These are phyloP conservation scores for Macaria notata DNA, from an alignment of 2,888 invertebrate species.

Conservation along the genomic window DNA sequence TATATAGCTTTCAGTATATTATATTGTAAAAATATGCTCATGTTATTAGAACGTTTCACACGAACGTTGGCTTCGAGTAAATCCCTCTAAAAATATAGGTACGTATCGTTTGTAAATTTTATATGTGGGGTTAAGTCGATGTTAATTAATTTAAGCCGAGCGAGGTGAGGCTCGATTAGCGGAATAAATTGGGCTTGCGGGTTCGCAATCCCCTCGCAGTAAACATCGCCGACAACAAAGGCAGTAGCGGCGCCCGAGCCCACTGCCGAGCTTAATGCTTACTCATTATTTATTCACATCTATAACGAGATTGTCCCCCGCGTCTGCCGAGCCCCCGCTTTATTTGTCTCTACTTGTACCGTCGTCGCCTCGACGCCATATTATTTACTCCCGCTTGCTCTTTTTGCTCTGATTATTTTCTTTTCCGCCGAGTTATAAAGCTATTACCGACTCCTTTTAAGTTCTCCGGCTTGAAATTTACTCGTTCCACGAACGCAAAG, in stretches of 20 bases:
- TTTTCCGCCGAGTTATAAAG: slow-evolving; percentile 60
- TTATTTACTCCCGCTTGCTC: slow-evolving; percentile 57
- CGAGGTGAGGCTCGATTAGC: slow-evolving; percentile 74
- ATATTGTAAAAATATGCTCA: slow-evolving; percentile 11
- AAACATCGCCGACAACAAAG: slow-evolving; percentile 75
- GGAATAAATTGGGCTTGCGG: slow-evolving; percentile 76
- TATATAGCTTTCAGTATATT: neutral
- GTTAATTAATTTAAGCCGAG: slow-evolving; percentile 74
- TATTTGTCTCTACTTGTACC: slow-evolving; percentile 54
- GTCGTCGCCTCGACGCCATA: slow-evolving; percentile 39
- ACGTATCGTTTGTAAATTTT: slow-evolving; percentile 49
- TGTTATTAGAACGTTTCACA: slow-evolving; percentile 8
- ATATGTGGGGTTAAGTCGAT: slow-evolving; percentile 59
- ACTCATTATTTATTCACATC: slow-evolving; percentile 80
- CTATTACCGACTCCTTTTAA: slow-evolving; percentile 59
- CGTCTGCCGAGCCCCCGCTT: slow-evolving; percentile 52
- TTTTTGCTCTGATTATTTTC: slow-evolving; percentile 62
- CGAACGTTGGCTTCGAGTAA: slow-evolving; percentile 14
- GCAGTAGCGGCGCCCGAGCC: slow-evolving; percentile 54
- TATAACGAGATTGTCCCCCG: slow-evolving; percentile 77
- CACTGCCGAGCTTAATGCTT: slow-evolving; percentile 69
- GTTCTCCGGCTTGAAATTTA: slow-evolving; percentile 38
- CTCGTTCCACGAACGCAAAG: slow-evolving; percentile 35
- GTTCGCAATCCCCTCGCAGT: slow-evolving; percentile 67
- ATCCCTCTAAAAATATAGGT: slow-evolving; percentile 17